These are phyloP conservation scores for Melanotaenia duboulayi DNA, from an alignment of 2,113 vertebrate genomes.

Conservation along the genomic window DNA sequence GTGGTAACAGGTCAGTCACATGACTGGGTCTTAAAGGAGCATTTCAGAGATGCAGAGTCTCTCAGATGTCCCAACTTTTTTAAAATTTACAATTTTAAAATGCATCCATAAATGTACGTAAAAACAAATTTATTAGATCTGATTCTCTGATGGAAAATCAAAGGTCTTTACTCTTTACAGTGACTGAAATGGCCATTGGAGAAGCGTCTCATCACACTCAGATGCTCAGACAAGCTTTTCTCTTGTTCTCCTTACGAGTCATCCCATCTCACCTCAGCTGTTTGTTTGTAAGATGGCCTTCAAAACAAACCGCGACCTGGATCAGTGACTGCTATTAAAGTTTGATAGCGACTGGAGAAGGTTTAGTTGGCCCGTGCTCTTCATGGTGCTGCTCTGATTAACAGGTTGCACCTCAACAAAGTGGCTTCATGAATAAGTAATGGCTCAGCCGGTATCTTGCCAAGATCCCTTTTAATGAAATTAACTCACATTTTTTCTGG, in stretches of 20 bases:
- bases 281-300: constrained; percentile 49
- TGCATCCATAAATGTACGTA: no score
- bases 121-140: no score
- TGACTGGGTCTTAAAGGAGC: no score
- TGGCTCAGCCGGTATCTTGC: constrained; percentile 51
- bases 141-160: no score
- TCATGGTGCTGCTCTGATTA: constrained; percentile 55
- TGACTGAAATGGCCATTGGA: no score
- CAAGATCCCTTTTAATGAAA: constrained; percentile 81
- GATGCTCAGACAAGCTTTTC: no score
- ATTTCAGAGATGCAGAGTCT: no score
- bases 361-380: constrained; percentile 48
- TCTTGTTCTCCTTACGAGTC: constrained; percentile 35
- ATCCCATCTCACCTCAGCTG: constrained; percentile 31
- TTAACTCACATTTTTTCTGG: constrained; percentile 59
- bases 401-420: constrained; percentile 68
- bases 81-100: no score
- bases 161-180: no score
- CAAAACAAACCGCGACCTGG: background rate
- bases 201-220: no score
- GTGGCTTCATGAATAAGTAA: constrained; percentile 76
- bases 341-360: constrained; percentile 29
- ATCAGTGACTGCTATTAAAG: constrained; percentile 39
- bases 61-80: no score
- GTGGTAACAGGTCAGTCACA: no score